Conservation (phyloP, 2,113 vertebrate genomes). For the Pterophyllum scalare region DNA sequence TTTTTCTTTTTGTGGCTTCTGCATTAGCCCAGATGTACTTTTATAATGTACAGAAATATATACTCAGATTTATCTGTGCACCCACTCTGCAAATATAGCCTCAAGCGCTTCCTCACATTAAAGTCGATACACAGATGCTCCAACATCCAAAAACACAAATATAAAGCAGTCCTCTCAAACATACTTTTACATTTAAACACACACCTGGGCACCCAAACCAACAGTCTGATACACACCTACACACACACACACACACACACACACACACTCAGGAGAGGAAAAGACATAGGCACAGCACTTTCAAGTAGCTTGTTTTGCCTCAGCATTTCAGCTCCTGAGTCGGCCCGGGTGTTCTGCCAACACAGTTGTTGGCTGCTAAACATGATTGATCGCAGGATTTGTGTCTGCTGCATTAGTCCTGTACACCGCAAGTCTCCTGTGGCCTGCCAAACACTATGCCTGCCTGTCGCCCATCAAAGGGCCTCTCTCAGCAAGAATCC, state of each 20-base stretch:
- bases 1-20: neutral
- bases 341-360: constrained; percentile 37
- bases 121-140: neutral
- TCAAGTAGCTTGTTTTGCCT: constrained; percentile 36
- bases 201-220: neutral
- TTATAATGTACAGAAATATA: neutral
- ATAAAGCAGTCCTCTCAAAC: neutral
- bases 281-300: constrained; percentile 44
- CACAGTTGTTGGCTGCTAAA: constrained; percentile 54
- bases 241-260: constrained; percentile 1
- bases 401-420: constrained; percentile 53
- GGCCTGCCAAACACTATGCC: constrained; percentile 43
- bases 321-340: constrained; percentile 46
- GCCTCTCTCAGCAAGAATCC: constrained; percentile 65
- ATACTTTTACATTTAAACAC: neutral
- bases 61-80: neutral
- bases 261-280: neutral
- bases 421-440: constrained; percentile 37
- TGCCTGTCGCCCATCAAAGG: constrained; percentile 53
- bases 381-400: constrained; percentile 66
- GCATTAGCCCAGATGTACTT: neutral
- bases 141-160: constrained; percentile 3
- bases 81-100: neutral
- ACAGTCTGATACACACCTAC: neutral
- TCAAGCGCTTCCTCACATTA: neutral